Base-by-base conservation (phyloP, 1,140 invertebrate genomes). In the Macrotrachela quadricornifera region DNA sequence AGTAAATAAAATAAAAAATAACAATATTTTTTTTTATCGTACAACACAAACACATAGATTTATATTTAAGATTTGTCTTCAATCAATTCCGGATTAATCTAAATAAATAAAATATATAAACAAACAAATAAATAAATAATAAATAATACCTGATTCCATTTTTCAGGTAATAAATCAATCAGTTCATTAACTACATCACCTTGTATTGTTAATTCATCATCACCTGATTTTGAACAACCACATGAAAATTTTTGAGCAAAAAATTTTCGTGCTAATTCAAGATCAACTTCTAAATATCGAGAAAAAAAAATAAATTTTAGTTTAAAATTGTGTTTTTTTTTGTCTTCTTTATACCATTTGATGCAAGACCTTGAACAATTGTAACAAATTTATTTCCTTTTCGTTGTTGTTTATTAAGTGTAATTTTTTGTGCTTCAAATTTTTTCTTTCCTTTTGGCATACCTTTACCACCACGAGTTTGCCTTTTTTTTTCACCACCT, bases 361-460 rank as follows among this genome's bases (percentile, higher is more conserved):
- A 83, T 64, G 79, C 83, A 40, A 78, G 63, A 15, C 78, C 78
- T 51, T 71, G 74, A 37, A 79, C 67, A 17, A 78, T 71, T 3
- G 92, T 99, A 0, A 96, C 88, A 48, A 82, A 91, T 76, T 97
- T 97, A 77, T 95, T 96, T 65, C 96, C 97, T 48, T 91, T 91
- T 61, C 92, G 75, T 14, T 87, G 85, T 38, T 90, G 84, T 64
- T 87, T 77, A 2, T 82, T 90, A 12, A 95, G 74, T 60, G 79
- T 70, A 41, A 80, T 73, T 69, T 82, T 76, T 63, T 83, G 81
- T 45, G 77, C 78, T 58, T 79, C 79, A 63, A 80, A 63, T 66
- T 85, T 82, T 72, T 86, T 85, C 69, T 85, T 86, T 12, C 81
- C 75, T 68, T 85, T 85, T 41, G 85, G 74, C 66, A 83, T 77